These are phyloP conservation scores for Gorsachius goisagi DNA, from an alignment of 2,113 vertebrate species.

Conservation along the genomic window DNA sequence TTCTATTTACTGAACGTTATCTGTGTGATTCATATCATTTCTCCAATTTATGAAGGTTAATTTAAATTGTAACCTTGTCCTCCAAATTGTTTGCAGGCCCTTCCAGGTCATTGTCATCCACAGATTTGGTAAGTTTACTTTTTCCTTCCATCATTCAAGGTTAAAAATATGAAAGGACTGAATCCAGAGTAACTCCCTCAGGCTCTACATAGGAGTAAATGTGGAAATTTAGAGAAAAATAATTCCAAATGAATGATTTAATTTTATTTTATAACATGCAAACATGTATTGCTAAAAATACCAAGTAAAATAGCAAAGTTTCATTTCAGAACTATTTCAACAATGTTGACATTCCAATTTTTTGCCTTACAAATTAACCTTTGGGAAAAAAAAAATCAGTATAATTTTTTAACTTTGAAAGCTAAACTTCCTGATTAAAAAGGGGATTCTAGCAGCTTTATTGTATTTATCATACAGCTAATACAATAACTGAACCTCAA, in stretches of 20 bases:
- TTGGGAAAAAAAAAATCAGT: neutral
- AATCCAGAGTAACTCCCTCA: constrained; percentile 32
- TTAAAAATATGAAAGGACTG: constrained; percentile 28
- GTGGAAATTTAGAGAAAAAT: constrained; percentile 20
- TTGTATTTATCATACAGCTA: neutral
- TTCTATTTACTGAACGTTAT: neutral
- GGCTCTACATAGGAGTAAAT: constrained; percentile 8
- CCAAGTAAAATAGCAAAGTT: neutral
- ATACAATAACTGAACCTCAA: neutral
- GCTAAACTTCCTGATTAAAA: neutral
- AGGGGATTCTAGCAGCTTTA: neutral
- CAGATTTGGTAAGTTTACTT: constrained; percentile 29
- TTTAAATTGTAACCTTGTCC: constrained; percentile 55
- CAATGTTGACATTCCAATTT: neutral
- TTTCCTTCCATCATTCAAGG: constrained; percentile 26
- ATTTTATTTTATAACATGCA: neutral
- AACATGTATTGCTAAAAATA: neutral
- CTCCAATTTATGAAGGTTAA: constrained; percentile 59
- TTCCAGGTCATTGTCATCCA: neutral
- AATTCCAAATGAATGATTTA: constrained; percentile 27
- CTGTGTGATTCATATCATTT: neutral
- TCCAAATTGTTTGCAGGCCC: constrained; percentile 15
- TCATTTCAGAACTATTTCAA: neutral
- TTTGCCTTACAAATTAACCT: neutral
- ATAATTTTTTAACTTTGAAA: neutral